phyloP scores from a whole-genome alignment of 2,797 vertebrate species.

The Alca torda region DNA sequence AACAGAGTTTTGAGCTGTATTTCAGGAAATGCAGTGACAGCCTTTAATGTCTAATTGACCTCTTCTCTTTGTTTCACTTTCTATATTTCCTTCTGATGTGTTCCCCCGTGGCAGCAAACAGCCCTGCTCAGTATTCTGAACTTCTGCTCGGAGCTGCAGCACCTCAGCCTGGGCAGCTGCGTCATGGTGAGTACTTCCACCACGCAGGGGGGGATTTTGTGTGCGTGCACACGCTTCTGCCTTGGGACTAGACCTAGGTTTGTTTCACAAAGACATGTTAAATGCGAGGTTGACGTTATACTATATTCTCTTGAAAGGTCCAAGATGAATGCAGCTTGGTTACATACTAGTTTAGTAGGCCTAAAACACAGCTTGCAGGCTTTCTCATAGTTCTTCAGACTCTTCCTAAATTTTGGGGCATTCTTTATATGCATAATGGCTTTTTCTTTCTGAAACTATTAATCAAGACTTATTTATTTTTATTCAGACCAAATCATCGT shows the following conservation, averaged over 20 bases:
- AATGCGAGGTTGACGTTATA: background rate
- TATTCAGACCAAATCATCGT: background rate
- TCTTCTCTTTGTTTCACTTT: constrained; percentile 77
- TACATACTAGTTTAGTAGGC: background rate
- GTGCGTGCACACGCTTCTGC: accelerated
- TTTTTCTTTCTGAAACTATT: background rate
- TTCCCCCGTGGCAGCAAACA: constrained; percentile 88
- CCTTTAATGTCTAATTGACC: constrained; percentile 85
- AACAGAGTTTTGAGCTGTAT: constrained; percentile 74
- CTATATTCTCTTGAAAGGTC: background rate
- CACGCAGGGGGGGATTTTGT: accelerated
- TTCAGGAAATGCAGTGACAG: constrained; percentile 78
- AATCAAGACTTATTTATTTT: background rate
- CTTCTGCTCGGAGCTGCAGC: constrained; percentile 92
- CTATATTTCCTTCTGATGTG: constrained; percentile 69
- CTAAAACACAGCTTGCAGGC: background rate
- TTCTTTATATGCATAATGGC: background rate
- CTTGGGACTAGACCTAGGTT: background rate
- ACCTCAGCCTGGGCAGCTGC: constrained; percentile 96
- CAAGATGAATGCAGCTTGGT: background rate
- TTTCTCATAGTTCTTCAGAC: background rate
- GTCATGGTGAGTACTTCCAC: constrained; percentile 87
- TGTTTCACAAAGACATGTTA: background rate
- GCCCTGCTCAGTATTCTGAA: constrained; percentile 95
- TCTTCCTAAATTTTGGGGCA: background rate